phyloP scores from a whole-genome alignment of 2,888 invertebrate species.

The Emmelina monodactyla region DNA sequence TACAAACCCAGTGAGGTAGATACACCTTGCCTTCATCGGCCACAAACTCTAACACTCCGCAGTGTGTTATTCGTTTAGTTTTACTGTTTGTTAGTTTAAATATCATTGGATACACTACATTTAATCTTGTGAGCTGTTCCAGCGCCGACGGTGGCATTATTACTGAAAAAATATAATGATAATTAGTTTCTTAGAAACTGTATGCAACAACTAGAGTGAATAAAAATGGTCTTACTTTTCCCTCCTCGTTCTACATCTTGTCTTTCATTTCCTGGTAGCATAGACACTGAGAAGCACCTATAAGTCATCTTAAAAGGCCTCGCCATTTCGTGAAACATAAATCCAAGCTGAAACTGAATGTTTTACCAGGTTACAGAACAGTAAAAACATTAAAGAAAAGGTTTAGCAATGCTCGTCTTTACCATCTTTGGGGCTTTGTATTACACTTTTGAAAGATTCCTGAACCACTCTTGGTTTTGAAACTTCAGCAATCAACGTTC shows the following conservation, averaged over 20 bases:
- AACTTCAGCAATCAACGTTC: too few species aligned
- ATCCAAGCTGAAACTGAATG: slow-evolving; percentile 80
- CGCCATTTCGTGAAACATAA: slow-evolving; percentile 86
- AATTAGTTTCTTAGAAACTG: background rate
- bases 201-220: background rate
- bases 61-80: slow-evolving; percentile 87
- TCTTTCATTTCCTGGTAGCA: slow-evolving; percentile 93
- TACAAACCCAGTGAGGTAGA: slow-evolving; percentile 93
- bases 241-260: slow-evolving; percentile 96
- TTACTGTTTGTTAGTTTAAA: slow-evolving; percentile 93
- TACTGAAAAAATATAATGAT: slow-evolving; percentile 67
- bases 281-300: slow-evolving; percentile 92
- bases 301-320: slow-evolving; percentile 86
- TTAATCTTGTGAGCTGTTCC: slow-evolving; percentile 89
- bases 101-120: slow-evolving; percentile 98
- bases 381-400: too few species aligned
- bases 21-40: slow-evolving; percentile 98
- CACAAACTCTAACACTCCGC: slow-evolving; percentile 97
- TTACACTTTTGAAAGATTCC: too few species aligned
- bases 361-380: slow-evolving; percentile 11
- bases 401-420: too few species aligned
- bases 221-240: slow-evolving; percentile 84
- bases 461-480: too few species aligned
- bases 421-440: too few species aligned
- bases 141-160: slow-evolving; percentile 98